Evolutionary conservation across 2,113 vertebrate genomes (phyloP).

Genomic region (Ivindomyrus marchei): DNA sequence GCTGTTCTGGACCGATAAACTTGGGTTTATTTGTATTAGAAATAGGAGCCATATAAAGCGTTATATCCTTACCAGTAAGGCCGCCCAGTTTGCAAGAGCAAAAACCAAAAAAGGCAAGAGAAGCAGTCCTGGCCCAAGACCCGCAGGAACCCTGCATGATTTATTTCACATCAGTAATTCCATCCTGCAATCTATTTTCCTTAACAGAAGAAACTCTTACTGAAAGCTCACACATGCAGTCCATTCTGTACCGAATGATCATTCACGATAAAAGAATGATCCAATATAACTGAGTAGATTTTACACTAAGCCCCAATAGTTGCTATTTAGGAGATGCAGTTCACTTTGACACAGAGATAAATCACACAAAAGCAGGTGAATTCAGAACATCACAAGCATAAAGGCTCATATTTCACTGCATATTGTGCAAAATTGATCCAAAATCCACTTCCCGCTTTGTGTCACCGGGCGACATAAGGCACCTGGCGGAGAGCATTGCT

Average conservation of each 20-base stretch:
- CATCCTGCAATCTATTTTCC: neutral
- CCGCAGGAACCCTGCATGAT: neutral
- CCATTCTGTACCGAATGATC: neutral
- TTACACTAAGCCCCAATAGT: neutral
- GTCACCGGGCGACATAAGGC: neutral
- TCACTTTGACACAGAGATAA: neutral
- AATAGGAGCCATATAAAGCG: neutral
- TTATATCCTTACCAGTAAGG: neutral
- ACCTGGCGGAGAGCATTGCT: neutral
- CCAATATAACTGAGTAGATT: neutral
- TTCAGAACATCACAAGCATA: neutral
- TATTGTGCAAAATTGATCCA: neutral
- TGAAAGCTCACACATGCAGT: neutral
- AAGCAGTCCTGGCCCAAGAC: neutral
- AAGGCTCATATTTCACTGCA: neutral
- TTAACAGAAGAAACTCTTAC: neutral
- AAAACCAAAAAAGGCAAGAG: neutral
- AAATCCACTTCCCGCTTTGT: neutral
- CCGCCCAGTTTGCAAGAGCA: neutral
- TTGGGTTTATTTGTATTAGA: neutral
- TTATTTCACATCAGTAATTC: neutral
- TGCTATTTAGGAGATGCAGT: neutral
- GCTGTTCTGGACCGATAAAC: neutral
- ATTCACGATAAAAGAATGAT: neutral
- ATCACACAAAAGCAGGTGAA: neutral